Evolutionary conservation across 2,113 vertebrate species (phyloP), one percentile per base, ranked within the genome.

Genomic region (Anoplopoma fimbria): DNA sequence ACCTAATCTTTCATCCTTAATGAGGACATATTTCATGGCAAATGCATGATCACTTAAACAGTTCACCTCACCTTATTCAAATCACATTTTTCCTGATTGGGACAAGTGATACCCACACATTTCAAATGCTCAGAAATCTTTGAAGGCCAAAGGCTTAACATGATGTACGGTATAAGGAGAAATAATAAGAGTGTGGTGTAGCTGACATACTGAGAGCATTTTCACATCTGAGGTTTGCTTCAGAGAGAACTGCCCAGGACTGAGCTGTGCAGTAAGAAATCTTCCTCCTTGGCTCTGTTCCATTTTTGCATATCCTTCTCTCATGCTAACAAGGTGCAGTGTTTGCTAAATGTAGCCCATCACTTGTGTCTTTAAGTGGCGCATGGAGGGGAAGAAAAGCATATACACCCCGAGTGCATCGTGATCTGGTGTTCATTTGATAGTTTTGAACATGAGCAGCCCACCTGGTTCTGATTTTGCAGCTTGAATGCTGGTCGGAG

Each of bases 381-480:
- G 25, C 81, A 23, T 51, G 12, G 74, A 81, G 90, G 68, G 77
- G 80, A 89, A 79, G 72, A 81, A 82, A 84, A 86, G 79, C 63
- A 82, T 38, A 71, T 40, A 77, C 82, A 85, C 76, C 45, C 70
- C 67, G 79, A 85, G 72, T 75, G 87, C 87, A 92, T 91, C 91
- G 87, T 84, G 92, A 94, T 94, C 91, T 95, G 79, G 91, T 74
- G 93, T 92, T 97, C 93, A 94, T 96, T 96, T 95, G 93, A 95
- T 95, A 74, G 87, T 91, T 95, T 89, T 95, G 94, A 95, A 94
- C 40, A 91, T 27, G 81, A 86, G 93, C 77, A 91, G 92, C 87
- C 81, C 96, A 96, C 93, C 94, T 96, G 94, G 93, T 94, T 96
- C 92, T 95, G 88, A 95, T 96, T 97, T 91, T 53, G 87, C 70